Conservation (phyloP, 2,113 vertebrate species). For the Lepus americanus region DNA sequence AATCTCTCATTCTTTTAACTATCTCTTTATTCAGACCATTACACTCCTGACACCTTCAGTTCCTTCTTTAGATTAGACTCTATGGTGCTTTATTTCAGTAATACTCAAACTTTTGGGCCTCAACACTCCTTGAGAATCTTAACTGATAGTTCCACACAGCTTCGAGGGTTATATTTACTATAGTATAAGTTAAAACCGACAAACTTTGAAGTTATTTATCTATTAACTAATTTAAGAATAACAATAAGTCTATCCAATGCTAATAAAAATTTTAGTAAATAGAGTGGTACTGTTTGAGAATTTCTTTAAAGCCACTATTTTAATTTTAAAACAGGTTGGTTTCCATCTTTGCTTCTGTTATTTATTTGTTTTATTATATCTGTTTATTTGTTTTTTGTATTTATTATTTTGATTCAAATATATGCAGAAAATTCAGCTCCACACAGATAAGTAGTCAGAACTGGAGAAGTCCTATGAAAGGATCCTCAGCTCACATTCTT, state of each 20-base stretch:
- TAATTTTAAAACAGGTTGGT: not conserved
- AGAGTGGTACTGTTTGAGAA: not conserved
- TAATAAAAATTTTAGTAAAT: conserved; percentile 20
- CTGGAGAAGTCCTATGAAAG: not conserved
- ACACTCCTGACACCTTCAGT: not conserved
- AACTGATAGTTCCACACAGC: not conserved
- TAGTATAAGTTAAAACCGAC: not conserved
- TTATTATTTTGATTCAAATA: conserved; percentile 23
- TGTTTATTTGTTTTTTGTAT: not conserved
- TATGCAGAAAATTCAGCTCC: conserved; percentile 12
- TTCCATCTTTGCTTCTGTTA: not conserved
- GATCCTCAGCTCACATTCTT: not conserved
- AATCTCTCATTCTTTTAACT: not conserved
- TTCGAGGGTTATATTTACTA: not conserved
- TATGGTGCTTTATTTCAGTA: conserved; percentile 14
- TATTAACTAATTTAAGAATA: not conserved
- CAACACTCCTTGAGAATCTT: not conserved
- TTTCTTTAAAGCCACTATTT: not conserved
- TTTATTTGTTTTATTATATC: conserved; percentile 27
- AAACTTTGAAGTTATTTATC: not conserved
- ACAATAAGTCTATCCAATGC: not conserved
- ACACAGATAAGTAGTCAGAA: not conserved
- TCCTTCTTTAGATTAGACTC: not conserved
- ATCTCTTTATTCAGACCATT: not conserved
- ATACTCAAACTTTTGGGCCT: conserved; percentile 11